A percentile compares a stretch with the other conserved stretches of the same genome.
Evolutionary conservation across 2,888 invertebrate genomes (phyloP).

Genomic region (Ophraella communa): DNA sequence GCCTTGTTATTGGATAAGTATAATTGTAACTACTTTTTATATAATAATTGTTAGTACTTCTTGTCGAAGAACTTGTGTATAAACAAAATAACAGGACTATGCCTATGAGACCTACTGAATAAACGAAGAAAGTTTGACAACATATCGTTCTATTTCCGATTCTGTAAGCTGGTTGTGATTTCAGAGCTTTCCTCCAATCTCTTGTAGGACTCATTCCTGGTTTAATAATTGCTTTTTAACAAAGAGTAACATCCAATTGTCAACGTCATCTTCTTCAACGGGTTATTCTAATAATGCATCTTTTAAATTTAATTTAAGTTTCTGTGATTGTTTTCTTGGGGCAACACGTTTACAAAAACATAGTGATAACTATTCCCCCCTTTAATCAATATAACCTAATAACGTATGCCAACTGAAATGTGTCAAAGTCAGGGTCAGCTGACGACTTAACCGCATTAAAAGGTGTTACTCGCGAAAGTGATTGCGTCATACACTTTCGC

Average conservation of each 20-base stretch:
- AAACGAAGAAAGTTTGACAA: slow-evolving; percentile 81
- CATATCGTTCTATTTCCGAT: slow-evolving; percentile 81
- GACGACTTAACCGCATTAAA: not conserved
- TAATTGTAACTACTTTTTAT: slow-evolving; percentile 68
- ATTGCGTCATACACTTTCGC: not conserved
- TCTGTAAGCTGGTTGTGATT: slow-evolving; percentile 85
- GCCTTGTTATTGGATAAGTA: slow-evolving; percentile 84
- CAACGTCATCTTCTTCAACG: slow-evolving; percentile 3
- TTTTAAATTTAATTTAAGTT: not conserved
- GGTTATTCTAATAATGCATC: not conserved
- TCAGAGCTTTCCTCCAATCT: slow-evolving; percentile 89
- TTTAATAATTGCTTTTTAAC: not conserved
- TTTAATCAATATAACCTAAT: slow-evolving; percentile 7
- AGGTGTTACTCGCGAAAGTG: not conserved
- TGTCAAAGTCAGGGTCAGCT: slow-evolving; percentile 8
- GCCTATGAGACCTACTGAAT: slow-evolving; percentile 71
- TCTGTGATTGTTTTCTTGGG: not conserved
- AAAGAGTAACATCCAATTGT: not conserved
- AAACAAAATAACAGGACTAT: slow-evolving; percentile 73
- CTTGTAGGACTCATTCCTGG: slow-evolving; percentile 61
- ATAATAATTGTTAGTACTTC: slow-evolving; percentile 36
- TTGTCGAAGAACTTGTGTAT: slow-evolving; percentile 63
- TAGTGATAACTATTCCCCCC: not conserved
- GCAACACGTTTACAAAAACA: not conserved
- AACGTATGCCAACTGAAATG: not conserved